Evolutionary conservation across 2,113 vertebrate species (phyloP).

Genomic region (Mixornis gularis): DNA sequence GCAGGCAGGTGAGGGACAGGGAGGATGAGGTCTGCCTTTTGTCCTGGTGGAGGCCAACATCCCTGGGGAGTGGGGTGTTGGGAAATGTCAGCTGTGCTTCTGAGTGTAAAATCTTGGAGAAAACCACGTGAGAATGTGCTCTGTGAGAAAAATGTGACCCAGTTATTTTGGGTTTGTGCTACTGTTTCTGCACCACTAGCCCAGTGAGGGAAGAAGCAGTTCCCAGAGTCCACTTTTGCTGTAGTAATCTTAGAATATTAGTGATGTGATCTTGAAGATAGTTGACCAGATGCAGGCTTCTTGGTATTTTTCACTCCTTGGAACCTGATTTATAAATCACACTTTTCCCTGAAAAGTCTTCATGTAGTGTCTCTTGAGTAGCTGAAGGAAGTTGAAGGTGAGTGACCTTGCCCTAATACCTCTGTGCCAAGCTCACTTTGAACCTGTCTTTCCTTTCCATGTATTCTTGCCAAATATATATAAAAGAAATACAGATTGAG

Average conservation of each 20-base stretch:
- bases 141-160: neutral
- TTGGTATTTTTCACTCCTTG: neutral
- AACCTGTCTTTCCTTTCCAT: neutral
- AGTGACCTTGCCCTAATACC: neutral
- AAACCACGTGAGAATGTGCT: neutral
- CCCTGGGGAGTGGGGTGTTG: accelerated
- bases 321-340: neutral
- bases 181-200: neutral
- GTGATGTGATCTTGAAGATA: neutral
- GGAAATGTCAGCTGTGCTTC: neutral
- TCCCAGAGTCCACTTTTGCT: neutral
- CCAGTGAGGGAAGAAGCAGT: neutral
- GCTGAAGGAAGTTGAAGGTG: neutral
- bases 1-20: accelerated
- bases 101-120: neutral
- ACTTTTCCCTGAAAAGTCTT: neutral
- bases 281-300: neutral
- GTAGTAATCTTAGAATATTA: neutral
- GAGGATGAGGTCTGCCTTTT: neutral
- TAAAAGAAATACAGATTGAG: neutral
- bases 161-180: neutral
- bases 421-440: neutral
- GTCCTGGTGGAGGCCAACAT: neutral
- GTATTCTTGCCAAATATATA: neutral
- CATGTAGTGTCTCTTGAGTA: neutral